Conservation (phyloP, 2,113 vertebrate species). For the Silurus glanis region DNA sequence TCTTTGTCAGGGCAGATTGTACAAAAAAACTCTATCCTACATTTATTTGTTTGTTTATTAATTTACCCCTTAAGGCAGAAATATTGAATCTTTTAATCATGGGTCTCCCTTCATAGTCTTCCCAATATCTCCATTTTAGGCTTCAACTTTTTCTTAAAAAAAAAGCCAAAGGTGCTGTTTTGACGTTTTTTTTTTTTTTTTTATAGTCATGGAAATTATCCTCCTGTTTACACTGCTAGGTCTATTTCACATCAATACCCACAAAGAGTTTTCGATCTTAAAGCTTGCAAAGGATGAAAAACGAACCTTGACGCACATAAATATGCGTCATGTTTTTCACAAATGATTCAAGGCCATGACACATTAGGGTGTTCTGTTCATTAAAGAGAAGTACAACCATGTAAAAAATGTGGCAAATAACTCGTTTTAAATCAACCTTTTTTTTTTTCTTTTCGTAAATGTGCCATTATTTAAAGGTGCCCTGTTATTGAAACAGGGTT, state of each 20-base stretch:
- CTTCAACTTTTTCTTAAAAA: neutral
- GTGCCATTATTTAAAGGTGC: neutral
- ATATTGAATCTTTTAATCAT: neutral
- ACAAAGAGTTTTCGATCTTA: neutral
- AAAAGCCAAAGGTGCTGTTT: neutral
- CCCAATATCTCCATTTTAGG: neutral
- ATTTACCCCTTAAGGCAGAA: neutral
- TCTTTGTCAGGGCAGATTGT: neutral
- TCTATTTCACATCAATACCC: no score
- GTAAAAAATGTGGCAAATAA: neutral
- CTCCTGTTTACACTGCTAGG: no score
- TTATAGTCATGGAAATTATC: no score
- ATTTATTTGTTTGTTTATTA: slow-evolving; percentile 35
- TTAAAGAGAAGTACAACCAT: no score
- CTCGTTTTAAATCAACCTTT: neutral
- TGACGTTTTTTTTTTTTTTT: neutral
- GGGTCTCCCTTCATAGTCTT: neutral
- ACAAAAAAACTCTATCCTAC: neutral
- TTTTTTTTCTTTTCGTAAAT: neutral
- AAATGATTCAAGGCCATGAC: neutral
- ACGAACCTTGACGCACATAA: neutral
- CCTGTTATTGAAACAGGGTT: neutral
- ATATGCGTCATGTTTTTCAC: no score
- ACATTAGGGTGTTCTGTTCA: neutral
- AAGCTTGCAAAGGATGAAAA: neutral